These are phyloP conservation scores for Cettia cetti DNA, from an alignment of 2,113 vertebrate species.

Conservation along the genomic window DNA sequence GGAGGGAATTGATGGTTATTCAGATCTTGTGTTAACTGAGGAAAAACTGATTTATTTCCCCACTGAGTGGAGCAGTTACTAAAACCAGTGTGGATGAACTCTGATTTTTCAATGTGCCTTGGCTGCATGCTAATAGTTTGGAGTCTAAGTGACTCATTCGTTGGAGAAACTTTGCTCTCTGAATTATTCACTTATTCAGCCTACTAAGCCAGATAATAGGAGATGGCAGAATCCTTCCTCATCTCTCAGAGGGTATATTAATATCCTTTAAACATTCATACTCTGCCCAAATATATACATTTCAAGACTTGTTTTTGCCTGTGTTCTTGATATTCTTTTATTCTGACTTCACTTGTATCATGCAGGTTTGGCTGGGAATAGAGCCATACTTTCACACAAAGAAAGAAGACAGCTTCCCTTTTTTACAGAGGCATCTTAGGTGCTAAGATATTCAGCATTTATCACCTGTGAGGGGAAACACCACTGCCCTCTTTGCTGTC, in stretches of 20 bases:
- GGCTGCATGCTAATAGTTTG: slow-evolving; percentile 30
- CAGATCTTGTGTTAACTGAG: slow-evolving; percentile 38
- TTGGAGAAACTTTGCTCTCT: slow-evolving; percentile 53
- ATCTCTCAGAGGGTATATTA: slow-evolving; percentile 51
- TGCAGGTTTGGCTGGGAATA: not conserved
- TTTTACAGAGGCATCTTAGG: not conserved
- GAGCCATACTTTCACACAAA: not conserved
- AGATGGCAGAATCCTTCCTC: slow-evolving; percentile 47
- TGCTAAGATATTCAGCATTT: not conserved
- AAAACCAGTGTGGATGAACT: slow-evolving; percentile 28
- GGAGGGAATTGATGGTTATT: slow-evolving; percentile 44
- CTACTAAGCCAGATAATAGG: slow-evolving; percentile 62
- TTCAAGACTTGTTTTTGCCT: slow-evolving; percentile 22
- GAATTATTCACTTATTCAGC: slow-evolving; percentile 64
- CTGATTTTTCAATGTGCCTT: slow-evolving; percentile 30
- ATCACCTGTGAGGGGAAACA: not conserved
- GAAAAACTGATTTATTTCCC: slow-evolving; percentile 60
- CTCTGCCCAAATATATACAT: slow-evolving; percentile 50
- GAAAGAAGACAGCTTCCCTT: not conserved
- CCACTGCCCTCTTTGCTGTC: not conserved
- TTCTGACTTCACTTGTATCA: not conserved
- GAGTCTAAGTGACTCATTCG: slow-evolving; percentile 48
- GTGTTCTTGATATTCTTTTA: not conserved
- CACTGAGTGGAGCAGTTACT: slow-evolving; percentile 29
- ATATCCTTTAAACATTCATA: slow-evolving; percentile 62